Percentiles rank a stretch among this genome's conserved stretches.
phyloP scores from a whole-genome alignment of 2,797 vertebrate genomes.

The Naso thynnoides region DNA sequence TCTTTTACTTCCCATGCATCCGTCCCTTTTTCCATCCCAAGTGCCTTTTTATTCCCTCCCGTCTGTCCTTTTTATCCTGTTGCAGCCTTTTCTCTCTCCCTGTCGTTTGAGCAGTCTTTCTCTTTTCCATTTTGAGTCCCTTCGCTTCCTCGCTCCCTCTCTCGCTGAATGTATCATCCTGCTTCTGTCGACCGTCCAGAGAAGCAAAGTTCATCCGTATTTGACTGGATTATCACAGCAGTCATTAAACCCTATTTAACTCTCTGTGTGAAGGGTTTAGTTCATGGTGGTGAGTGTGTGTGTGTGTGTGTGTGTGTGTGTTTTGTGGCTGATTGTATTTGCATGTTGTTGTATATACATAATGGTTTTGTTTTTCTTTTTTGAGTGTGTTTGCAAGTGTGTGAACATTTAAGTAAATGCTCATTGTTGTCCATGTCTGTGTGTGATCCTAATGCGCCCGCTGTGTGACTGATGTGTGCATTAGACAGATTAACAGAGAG shows the following conservation, averaged over 20 bases:
- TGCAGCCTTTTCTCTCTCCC: not conserved
- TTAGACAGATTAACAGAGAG: slow-evolving; percentile 15
- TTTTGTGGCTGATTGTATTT: not conserved
- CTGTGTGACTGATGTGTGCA: slow-evolving; percentile 17
- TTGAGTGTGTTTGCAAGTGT: not conserved
- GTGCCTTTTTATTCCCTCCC: slow-evolving; percentile 5
- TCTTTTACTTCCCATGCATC: not conserved
- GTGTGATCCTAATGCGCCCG: slow-evolving; percentile 16
- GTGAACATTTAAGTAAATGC: not conserved
- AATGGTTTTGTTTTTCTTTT: not conserved
- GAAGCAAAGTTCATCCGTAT: slow-evolving; percentile 12
- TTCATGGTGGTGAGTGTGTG: not conserved
- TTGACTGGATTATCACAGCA: slow-evolving; percentile 39
- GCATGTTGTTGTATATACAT: not conserved
- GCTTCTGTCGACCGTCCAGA: slow-evolving; percentile 2
- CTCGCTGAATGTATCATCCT: slow-evolving; percentile 3
- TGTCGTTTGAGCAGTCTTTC: slow-evolving; percentile 14
- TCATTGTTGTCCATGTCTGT: not conserved
- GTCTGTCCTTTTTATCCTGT: not conserved
- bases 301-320: not conserved
- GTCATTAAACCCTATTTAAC: slow-evolving; percentile 23
- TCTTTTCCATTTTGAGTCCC: not conserved
- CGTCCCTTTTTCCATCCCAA: not conserved
- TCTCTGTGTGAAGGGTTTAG: not conserved
- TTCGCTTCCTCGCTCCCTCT: not conserved